phyloP scores from a whole-genome alignment of 2,113 vertebrate species.

The Saguinus imperator region DNA sequence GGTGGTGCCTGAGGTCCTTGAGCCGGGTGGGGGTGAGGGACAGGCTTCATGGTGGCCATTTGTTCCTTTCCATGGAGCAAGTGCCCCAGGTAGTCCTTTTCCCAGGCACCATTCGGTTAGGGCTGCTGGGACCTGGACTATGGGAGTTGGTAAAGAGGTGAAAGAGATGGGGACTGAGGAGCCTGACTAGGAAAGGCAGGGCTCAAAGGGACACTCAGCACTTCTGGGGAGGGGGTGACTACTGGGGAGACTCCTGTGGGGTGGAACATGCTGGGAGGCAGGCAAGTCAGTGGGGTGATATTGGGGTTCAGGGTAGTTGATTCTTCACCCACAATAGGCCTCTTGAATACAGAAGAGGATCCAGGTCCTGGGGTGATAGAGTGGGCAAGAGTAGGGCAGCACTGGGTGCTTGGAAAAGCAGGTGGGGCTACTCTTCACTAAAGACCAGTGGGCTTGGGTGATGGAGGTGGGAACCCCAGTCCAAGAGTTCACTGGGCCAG shows the following conservation, averaged over 20 bases:
- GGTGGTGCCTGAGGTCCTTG: neutral
- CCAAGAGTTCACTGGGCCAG: neutral
- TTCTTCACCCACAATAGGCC: neutral
- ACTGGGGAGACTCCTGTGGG: no score
- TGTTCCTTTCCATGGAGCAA: neutral
- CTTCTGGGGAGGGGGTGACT: neutral
- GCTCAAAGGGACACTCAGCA: neutral
- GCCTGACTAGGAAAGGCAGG: no score
- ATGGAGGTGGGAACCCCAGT: neutral
- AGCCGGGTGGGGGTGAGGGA: no score
- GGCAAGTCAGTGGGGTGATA: fast-evolving
- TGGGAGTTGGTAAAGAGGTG: neutral
- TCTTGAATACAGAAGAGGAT: neutral
- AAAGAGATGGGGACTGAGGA: neutral
- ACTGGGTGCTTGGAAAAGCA: neutral
- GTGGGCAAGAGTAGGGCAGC: neutral
- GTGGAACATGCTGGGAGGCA: neutral
- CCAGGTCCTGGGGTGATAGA: neutral
- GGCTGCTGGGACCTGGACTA: neutral
- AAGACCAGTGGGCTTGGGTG: neutral
- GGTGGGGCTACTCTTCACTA: neutral
- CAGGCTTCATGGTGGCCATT: neutral
- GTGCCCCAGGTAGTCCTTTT: neutral
- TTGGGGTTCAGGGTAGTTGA: neutral
- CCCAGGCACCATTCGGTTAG: neutral